Evolutionary conservation across 2,888 invertebrate genomes (phyloP).

Genomic region (Cantharis nigra): DNA sequence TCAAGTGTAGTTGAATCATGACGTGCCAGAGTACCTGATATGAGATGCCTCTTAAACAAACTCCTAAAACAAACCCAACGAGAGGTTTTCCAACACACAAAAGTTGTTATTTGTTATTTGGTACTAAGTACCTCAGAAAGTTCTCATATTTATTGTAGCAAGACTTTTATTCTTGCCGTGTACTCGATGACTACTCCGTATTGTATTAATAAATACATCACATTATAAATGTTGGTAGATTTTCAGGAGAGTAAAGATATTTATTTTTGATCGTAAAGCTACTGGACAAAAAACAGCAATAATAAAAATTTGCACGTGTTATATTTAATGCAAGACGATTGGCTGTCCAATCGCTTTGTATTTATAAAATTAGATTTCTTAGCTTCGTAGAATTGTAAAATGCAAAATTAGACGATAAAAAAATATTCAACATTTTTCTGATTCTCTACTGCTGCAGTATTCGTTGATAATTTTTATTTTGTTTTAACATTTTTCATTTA

Average conservation of each 20-base stretch:
- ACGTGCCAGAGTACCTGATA: conserved; percentile 3
- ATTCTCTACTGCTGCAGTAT: conserved; percentile 1
- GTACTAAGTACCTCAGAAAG: neutral
- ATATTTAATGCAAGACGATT: neutral
- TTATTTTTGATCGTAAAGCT: conserved; percentile 10
- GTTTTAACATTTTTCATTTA: neutral
- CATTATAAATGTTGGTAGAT: conserved; percentile 3
- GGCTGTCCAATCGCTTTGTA: neutral
- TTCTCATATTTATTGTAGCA: neutral
- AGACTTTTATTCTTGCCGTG: neutral
- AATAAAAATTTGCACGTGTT: neutral
- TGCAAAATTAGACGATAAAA: neutral
- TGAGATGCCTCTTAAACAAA: neutral
- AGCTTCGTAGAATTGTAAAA: neutral
- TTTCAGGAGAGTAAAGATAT: conserved; percentile 20
- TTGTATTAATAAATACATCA: conserved; percentile 10
- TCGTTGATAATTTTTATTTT: neutral
- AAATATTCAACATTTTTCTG: neutral
- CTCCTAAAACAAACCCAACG: neutral
- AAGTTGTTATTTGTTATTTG: neutral
- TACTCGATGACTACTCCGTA: neutral
- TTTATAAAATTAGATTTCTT: neutral
- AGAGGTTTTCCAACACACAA: neutral
- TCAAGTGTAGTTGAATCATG: neutral
- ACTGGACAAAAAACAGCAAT: neutral